Evolutionary conservation across 2,888 invertebrate species (phyloP).

Genomic region (Nasonia oneida): DNA sequence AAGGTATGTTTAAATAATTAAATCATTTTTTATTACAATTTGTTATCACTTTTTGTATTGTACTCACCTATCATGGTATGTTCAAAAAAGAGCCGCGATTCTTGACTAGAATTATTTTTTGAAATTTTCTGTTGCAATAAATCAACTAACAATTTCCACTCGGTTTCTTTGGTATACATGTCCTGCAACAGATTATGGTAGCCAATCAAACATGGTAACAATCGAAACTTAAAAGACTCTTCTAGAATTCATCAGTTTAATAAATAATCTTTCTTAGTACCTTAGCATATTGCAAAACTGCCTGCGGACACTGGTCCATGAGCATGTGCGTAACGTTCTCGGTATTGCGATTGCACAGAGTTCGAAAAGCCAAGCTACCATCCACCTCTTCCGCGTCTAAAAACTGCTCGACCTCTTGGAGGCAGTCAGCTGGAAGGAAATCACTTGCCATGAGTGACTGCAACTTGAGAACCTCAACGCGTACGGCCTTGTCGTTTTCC

Average conservation of each 20-base stretch:
- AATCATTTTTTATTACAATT: background rate
- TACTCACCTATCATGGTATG: conserved; percentile 74
- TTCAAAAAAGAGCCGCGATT: conserved; percentile 70
- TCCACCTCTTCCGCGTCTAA: conserved; percentile 81
- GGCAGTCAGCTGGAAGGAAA: conserved; percentile 81
- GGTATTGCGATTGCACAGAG: conserved; percentile 79
- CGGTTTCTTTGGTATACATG: conserved; percentile 75
- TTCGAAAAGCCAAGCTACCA: conserved; percentile 81
- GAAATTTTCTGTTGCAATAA: conserved; percentile 73
- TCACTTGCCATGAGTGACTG: conserved; percentile 83
- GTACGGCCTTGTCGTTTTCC: conserved; percentile 64
- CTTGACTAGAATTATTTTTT: conserved; percentile 68
- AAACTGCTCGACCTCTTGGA: conserved; percentile 84
- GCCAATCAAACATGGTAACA: background rate
- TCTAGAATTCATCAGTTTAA: background rate
- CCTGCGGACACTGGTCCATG: conserved; percentile 83
- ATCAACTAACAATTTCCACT: conserved; percentile 76
- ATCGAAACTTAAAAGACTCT: background rate
- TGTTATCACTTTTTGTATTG: background rate
- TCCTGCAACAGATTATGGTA: conserved; percentile 68
- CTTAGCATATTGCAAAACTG: conserved; percentile 84
- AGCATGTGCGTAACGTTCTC: conserved; percentile 81
- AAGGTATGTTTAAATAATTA: background rate
- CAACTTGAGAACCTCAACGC: conserved; percentile 75
- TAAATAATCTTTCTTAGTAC: conserved; percentile 74